These are phyloP conservation scores for Phyllotreta striolata DNA, from an alignment of 2,888 invertebrate species.

Conservation along the genomic window DNA sequence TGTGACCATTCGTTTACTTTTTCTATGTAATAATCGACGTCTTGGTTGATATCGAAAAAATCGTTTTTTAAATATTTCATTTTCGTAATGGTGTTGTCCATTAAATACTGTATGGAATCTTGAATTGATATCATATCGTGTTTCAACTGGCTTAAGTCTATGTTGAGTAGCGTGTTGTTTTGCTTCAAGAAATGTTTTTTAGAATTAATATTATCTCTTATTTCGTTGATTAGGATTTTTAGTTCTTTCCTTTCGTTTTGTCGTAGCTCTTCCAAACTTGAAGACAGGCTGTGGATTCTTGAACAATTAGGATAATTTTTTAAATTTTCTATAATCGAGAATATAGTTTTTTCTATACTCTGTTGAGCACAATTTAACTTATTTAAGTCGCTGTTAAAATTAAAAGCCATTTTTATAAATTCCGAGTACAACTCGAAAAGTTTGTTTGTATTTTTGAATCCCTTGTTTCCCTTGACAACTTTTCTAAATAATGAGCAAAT, in stretches of 20 bases:
- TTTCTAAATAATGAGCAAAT: no score
- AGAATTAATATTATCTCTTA: slow-evolving; percentile 40
- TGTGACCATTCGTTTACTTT: slow-evolving; percentile 53
- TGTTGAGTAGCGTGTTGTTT: slow-evolving; percentile 37
- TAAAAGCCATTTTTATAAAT: slow-evolving; percentile 22
- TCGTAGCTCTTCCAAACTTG: slow-evolving; percentile 37
- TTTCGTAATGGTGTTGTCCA: slow-evolving; percentile 43
- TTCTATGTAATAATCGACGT: slow-evolving; percentile 49
- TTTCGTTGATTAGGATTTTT: slow-evolving; percentile 39
- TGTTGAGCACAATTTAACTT: slow-evolving; percentile 50
- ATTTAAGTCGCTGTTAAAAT: slow-evolving; percentile 44
- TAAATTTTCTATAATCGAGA: slow-evolving; percentile 44
- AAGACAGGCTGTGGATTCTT: slow-evolving; percentile 38
- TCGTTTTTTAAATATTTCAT: slow-evolving; percentile 45
- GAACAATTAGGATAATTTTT: slow-evolving; percentile 39
- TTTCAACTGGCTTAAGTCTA: slow-evolving; percentile 53
- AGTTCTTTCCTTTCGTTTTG: slow-evolving; percentile 39
- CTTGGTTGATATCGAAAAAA: slow-evolving; percentile 49
- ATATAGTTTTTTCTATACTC: slow-evolving; percentile 49
- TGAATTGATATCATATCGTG: slow-evolving; percentile 52
- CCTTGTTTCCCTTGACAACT: not conserved
- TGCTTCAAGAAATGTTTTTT: slow-evolving; percentile 43
- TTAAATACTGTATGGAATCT: slow-evolving; percentile 50
- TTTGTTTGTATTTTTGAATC: slow-evolving; percentile 10
- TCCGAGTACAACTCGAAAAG: not conserved